phyloP scores from a whole-genome alignment of 2,888 invertebrate genomes.

The Athetis lepigone region DNA sequence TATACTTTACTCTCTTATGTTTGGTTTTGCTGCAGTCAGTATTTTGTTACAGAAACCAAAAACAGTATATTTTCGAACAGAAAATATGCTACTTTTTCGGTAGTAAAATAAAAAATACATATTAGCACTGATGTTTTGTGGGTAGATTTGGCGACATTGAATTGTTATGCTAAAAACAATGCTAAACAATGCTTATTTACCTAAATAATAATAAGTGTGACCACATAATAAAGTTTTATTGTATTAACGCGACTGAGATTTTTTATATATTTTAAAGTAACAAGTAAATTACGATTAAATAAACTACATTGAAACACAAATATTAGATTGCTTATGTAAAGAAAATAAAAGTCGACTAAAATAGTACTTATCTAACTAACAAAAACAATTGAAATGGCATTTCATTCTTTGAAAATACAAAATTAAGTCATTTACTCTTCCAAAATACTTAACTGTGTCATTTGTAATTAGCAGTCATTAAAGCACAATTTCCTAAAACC shows the following conservation, averaged over 20 bases:
- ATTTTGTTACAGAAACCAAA: too few species aligned
- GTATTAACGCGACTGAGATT: too few species aligned
- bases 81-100: background rate
- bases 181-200: too few species aligned
- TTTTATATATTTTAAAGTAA: too few species aligned
- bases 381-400: slow-evolving; percentile 1
- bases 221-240: too few species aligned
- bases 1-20: too few species aligned
- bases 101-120: background rate
- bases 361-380: background rate
- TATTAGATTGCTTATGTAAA: too few species aligned
- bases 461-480: slow-evolving; percentile 11
- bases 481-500: slow-evolving; percentile 15
- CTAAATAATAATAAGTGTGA: too few species aligned
- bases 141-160: background rate
- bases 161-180: background rate
- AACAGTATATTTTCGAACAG: background rate
- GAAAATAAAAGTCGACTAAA: too few species aligned
- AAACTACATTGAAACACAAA: too few species aligned
- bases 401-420: background rate
- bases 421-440: background rate
- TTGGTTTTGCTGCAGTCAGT: too few species aligned
- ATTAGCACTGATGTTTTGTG: background rate
- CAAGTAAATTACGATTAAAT: too few species aligned
- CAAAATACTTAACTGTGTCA: background rate